These are phyloP conservation scores for Matsumyia berberina DNA, from an alignment of 2,888 invertebrate species.

Conservation along the genomic window DNA sequence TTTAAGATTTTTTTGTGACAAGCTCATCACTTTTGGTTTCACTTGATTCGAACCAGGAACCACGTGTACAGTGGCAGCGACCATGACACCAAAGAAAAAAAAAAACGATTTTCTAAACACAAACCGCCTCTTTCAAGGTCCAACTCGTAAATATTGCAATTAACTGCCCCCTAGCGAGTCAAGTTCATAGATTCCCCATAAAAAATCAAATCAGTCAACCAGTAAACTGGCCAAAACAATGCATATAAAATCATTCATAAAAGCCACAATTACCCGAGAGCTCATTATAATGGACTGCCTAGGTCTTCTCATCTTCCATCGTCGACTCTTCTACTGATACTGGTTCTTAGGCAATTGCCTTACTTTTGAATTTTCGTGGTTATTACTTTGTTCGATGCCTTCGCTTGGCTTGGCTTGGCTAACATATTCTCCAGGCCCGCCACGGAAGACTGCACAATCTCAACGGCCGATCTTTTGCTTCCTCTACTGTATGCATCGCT, in stretches of 20 bases:
- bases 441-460: slow-evolving; percentile 67
- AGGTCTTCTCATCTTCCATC: background rate
- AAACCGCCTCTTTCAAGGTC: slow-evolving; percentile 26
- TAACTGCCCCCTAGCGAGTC: slow-evolving; percentile 45
- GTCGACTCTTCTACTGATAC: background rate
- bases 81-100: slow-evolving; percentile 35
- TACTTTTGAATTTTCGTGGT: slow-evolving; percentile 71
- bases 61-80: background rate
- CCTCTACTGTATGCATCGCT: slow-evolving; percentile 25
- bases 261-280: slow-evolving; percentile 66
- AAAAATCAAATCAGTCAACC: slow-evolving; percentile 71
- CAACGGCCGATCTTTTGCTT: slow-evolving; percentile 55
- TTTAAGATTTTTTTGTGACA: background rate
- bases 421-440: slow-evolving; percentile 33
- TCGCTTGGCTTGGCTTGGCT: slow-evolving; percentile 1
- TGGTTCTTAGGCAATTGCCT: slow-evolving; percentile 71
- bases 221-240: slow-evolving; percentile 71
- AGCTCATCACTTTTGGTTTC: background rate
- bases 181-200: slow-evolving; percentile 66
- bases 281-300: slow-evolving; percentile 52
- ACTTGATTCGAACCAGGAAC: slow-evolving; percentile 12
- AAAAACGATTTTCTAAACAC: slow-evolving; percentile 12
- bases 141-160: slow-evolving; percentile 43
- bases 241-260: slow-evolving; percentile 70
- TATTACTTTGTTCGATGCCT: slow-evolving; percentile 51